Evolutionary conservation across 2,888 invertebrate genomes (phyloP).

Genomic region (Andrena fulva): DNA sequence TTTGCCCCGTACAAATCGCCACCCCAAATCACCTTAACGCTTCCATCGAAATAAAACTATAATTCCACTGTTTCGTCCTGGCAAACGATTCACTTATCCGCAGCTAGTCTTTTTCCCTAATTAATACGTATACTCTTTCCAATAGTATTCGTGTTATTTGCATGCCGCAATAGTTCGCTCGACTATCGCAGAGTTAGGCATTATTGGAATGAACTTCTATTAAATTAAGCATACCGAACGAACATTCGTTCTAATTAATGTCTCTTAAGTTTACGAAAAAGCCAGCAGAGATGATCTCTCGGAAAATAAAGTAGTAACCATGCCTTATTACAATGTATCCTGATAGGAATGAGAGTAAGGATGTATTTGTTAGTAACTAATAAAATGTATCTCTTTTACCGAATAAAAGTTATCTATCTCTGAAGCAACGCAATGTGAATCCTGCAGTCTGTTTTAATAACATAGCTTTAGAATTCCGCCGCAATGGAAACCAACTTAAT

Average conservation of each 20-base stretch:
- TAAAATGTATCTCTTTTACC: neutral
- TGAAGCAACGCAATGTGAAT: neutral
- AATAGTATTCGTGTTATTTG: no score
- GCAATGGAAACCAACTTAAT: neutral
- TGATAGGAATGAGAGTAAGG: no score
- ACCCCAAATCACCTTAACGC: constrained; percentile 8
- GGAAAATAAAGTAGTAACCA: no score
- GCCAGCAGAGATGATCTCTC: no score
- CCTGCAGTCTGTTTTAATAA: neutral
- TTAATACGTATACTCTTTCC: neutral
- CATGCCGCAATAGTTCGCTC: no score
- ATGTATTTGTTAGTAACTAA: neutral
- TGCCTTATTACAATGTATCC: no score
- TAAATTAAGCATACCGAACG: neutral
- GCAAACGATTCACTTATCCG: neutral
- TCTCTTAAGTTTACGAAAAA: no score
- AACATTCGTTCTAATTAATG: no score
- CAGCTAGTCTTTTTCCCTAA: neutral
- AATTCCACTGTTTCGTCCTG: neutral
- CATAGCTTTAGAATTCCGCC: neutral
- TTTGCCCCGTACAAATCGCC: neutral
- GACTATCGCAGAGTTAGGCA: no score
- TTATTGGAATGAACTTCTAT: neutral
- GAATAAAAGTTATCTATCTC: no score
- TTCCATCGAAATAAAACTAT: neutral